Base-by-base conservation (phyloP, 1,140 invertebrate genomes). In the Panagrolaimus sp. region DNA sequence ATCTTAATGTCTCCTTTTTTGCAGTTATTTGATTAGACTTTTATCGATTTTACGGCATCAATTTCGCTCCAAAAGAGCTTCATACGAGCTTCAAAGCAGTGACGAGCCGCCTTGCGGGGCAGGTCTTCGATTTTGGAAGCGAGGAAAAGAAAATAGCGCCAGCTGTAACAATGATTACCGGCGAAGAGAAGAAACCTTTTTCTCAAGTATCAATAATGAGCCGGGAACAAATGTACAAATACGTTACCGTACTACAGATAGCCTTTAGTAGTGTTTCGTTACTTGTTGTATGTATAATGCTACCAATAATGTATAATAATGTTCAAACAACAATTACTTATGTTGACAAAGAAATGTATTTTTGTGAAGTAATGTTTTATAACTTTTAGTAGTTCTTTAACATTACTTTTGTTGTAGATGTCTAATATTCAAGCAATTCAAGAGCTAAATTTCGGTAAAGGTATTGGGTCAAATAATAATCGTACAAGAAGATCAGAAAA, bases 251-350 rank as follows among this genome's bases (percentile, higher is more conserved):
- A 48, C 57, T 82, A 63, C 79, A 81, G 70, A 82, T 81, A 64
- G 27, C 27, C 45, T 82, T 73, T 65, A 81, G 80, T 69, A 75
- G 61, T 44, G 65, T 83, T 57, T 83, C 81, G 23, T 51, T 82
- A 13, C 44, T 81, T 31, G 67, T 76, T 61, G 44, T 82, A 43
- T 82, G 77, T 65, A 48, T 82, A 38, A 68, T 69, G 43, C 69
- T 82, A 11, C 80, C 80, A 42, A 61, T 82, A 43, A 79, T 82
- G 78, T 82, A 83, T 68, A 82, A 78, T 72, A 69, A 77, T 72
- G 75, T 81, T 46, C 81, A 81, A 62, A 76, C 70, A 42, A 83
- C 80, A 11, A 72, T 82, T 20, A 71, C 78, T 45, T 82, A 82
- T 75, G 80, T 80, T 13, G 74, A 81, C 9, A 66, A 70, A 46